These are phyloP conservation scores for Echinometra lucunter DNA, from an alignment of 53 echinoderm and acorn worm genomes.

Conservation along the genomic window DNA sequence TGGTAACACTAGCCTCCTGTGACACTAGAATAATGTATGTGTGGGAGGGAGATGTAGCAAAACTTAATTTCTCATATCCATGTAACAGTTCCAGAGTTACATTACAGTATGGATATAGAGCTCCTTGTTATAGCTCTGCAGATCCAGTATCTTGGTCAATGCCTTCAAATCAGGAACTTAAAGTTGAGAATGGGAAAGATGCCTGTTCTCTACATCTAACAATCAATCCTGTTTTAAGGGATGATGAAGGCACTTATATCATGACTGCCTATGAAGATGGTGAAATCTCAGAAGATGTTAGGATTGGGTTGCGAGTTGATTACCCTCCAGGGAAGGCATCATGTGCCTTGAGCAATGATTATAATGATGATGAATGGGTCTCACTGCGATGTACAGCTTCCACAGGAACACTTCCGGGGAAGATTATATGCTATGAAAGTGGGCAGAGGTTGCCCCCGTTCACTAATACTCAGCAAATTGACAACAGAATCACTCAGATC, in stretches of 20 bases:
- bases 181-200: background rate
- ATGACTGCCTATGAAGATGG: background rate
- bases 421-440: background rate
- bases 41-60: background rate
- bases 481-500: background rate
- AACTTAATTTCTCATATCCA: background rate
- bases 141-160: background rate
- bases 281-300: background rate
- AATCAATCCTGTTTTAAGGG: background rate
- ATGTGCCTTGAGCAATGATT: background rate
- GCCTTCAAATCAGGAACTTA: background rate
- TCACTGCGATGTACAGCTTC: background rate
- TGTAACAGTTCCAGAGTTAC: background rate
- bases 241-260: background rate
- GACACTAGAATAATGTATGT: background rate
- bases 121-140: background rate
- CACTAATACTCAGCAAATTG: background rate
- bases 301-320: background rate
- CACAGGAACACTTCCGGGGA: background rate
- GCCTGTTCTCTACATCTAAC: background rate
- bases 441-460: background rate
- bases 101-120: background rate
- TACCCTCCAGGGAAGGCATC: background rate
- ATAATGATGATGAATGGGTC: background rate
- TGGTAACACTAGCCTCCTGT: background rate